Percentiles rank a stretch among this genome's conserved stretches.
Evolutionary conservation across 2,797 vertebrate genomes (phyloP).

Genomic region (Helicolenus hilgendorfi): DNA sequence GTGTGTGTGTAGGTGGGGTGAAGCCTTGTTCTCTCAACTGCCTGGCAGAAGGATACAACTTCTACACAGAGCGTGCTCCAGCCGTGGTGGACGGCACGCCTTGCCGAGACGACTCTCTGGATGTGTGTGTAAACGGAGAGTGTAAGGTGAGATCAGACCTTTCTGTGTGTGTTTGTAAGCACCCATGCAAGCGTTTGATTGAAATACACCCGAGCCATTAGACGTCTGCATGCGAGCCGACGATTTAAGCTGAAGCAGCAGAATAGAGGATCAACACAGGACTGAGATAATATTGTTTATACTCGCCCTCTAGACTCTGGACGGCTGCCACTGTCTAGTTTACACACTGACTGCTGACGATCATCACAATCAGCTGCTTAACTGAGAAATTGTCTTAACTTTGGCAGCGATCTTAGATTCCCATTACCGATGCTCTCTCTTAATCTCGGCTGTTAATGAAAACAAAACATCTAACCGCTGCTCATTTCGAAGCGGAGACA

Average conservation of each 20-base stretch:
- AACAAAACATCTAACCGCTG: slow-evolving; percentile 36
- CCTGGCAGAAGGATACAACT: slow-evolving; percentile 98
- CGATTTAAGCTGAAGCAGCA: background rate
- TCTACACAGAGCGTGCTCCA: slow-evolving; percentile 97
- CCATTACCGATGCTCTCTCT: slow-evolving; percentile 1
- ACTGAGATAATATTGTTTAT: slow-evolving; percentile 39
- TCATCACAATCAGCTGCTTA: slow-evolving; percentile 63
- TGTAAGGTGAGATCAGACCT: slow-evolving; percentile 93
- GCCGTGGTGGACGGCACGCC: slow-evolving; percentile 97
- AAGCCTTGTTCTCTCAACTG: slow-evolving; percentile 98
- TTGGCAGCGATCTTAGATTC: slow-evolving; percentile 52
- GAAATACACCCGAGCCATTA: background rate
- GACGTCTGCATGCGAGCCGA: background rate
- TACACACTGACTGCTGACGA: slow-evolving; percentile 40
- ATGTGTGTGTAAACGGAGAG: slow-evolving; percentile 97
- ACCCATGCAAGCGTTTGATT: background rate
- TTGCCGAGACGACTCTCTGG: slow-evolving; percentile 95
- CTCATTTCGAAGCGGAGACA: slow-evolving; percentile 16
- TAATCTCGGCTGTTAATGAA: slow-evolving; percentile 48
- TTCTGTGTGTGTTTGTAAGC: background rate
- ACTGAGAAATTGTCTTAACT: slow-evolving; percentile 40
- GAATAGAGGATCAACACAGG: slow-evolving; percentile 14
- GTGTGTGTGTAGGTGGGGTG: slow-evolving; percentile 92
- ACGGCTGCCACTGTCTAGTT: slow-evolving; percentile 43
- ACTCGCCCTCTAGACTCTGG: slow-evolving; percentile 22